Conservation (phyloP, 2,113 vertebrate species). For the Thomomys bottae region DNA sequence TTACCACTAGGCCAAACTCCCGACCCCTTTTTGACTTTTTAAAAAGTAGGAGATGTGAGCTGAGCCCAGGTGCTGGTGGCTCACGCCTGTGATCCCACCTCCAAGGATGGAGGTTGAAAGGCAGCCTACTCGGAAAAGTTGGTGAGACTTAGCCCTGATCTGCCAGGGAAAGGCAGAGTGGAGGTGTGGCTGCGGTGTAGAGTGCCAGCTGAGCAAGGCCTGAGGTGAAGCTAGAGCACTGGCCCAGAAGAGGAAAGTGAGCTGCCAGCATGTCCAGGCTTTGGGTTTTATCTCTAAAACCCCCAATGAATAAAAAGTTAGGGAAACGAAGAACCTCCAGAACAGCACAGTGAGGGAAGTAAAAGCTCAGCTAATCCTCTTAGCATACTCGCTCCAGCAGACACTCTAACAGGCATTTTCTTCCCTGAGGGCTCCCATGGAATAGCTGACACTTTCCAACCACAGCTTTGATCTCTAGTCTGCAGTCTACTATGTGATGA, state of each 20-base stretch:
- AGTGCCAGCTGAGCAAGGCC: no score
- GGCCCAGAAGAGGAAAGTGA: background rate
- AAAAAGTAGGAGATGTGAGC: conserved; percentile 16
- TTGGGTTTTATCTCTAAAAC: no score
- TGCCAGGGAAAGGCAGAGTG: no score
- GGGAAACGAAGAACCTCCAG: background rate
- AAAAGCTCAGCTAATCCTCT: background rate
- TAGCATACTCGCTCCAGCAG: background rate
- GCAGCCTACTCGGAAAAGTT: no score
- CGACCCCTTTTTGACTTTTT: background rate
- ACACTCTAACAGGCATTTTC: background rate
- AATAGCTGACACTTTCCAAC: background rate
- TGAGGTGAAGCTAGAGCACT: no score
- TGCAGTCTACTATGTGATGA: background rate
- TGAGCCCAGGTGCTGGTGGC: no score
- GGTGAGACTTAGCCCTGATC: no score
- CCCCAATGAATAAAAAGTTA: background rate
- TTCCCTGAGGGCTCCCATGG: background rate
- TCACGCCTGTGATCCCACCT: no score
- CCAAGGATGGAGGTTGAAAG: no score
- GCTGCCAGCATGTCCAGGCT: background rate
- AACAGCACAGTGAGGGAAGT: background rate
- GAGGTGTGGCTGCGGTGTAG: no score
- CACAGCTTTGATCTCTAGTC: background rate
- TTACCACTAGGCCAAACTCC: no score